A percentile compares a stretch with the other conserved stretches of the same genome.
phyloP scores from a whole-genome alignment of 2,888 invertebrate genomes.

The Sclerodermus sp. region DNA sequence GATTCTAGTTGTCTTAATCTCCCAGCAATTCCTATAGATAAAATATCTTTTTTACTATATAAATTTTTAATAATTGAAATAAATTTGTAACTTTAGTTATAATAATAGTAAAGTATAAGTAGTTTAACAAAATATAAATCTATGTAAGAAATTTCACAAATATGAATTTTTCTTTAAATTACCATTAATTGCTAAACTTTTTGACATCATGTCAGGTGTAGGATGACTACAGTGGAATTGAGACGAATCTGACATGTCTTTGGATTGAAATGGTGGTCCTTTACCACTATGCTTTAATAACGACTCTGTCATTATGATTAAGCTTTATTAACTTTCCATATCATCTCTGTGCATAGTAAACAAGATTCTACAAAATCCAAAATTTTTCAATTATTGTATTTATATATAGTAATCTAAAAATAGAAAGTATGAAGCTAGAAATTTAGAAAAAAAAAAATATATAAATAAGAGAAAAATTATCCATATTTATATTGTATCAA shows the following conservation, averaged over 20 bases:
- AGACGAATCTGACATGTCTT: slow-evolving; percentile 51
- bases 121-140: not conserved
- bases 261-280: slow-evolving; percentile 42
- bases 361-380: slow-evolving; percentile 29
- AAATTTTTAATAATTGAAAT: not conserved
- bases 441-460: no score
- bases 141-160: not conserved
- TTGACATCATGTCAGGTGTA: slow-evolving; percentile 54
- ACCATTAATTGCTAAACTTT: slow-evolving; percentile 48
- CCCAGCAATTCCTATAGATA: slow-evolving; percentile 61
- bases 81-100: no score
- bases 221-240: slow-evolving; percentile 47
- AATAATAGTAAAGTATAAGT: not conserved
- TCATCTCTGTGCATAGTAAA: slow-evolving; percentile 46
- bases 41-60: not conserved
- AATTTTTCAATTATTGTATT: no score
- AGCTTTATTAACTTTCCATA: slow-evolving; percentile 33
- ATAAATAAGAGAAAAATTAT: no score
- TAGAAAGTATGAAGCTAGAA: no score
- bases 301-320: slow-evolving; percentile 50
- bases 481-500: no score
- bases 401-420: no score
- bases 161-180: no score
- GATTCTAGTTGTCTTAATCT: slow-evolving; percentile 83
- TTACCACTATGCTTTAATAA: slow-evolving; percentile 50